Percentiles rank a stretch among this genome's conserved stretches.
These are phyloP conservation scores for Pheosia gnoma DNA, from an alignment of 2,888 invertebrate species.

Conservation along the genomic window DNA sequence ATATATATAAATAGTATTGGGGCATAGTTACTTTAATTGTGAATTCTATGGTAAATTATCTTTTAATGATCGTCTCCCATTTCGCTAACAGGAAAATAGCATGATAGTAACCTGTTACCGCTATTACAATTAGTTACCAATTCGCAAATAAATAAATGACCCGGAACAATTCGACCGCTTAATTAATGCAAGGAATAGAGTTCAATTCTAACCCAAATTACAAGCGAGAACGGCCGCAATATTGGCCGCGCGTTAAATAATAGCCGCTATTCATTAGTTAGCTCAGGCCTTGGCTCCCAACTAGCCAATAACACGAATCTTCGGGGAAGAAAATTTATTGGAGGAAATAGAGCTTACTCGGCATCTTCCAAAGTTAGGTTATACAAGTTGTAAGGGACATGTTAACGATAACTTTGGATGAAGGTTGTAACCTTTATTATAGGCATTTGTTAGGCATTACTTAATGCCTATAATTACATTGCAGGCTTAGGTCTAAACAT, in stretches of 20 bases:
- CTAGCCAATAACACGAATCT: slow-evolving; percentile 41
- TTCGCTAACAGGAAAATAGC: background rate
- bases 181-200: slow-evolving; percentile 38
- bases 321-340: slow-evolving; percentile 12
- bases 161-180: slow-evolving; percentile 15
- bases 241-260: slow-evolving; percentile 40
- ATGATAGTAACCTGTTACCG: slow-evolving; percentile 2
- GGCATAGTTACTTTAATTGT: no score
- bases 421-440: no score
- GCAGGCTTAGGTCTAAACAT: no score
- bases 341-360: background rate
- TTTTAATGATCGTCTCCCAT: background rate
- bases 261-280: slow-evolving; percentile 42
- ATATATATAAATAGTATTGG: no score
- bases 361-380: background rate
- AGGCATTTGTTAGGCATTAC: no score
- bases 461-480: no score
- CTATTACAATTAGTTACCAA: slow-evolving; percentile 20
- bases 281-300: slow-evolving; percentile 23
- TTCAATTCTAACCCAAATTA: slow-evolving; percentile 42
- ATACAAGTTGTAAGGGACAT: no score
- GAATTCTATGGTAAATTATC: background rate
- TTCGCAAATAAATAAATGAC: slow-evolving; percentile 20
- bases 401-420: no score
- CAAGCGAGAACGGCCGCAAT: slow-evolving; percentile 36